Base-by-base conservation (phyloP, 2,888 invertebrate species). In the Spicauda simplicius region DNA sequence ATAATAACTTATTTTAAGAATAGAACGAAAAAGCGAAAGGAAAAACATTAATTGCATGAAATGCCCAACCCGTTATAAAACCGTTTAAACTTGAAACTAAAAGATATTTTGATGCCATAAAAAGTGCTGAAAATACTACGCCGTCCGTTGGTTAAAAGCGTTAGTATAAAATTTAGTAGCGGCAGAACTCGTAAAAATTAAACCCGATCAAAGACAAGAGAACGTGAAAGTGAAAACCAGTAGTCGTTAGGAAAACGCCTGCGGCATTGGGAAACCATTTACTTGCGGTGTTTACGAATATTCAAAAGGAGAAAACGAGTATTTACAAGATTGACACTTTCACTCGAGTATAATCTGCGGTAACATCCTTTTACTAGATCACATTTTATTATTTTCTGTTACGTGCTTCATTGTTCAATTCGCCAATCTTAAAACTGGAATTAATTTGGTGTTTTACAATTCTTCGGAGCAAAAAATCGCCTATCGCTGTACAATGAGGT, bases 201-300 rank as follows among this genome's bases (percentile, higher is more conserved):
- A 64, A 45, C 48, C 48, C 52, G 65, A 65, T 59, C 58, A 59
- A 65, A 59, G 58, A 59, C 59, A 58, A 71, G 64, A 53, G 50
- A 64, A 56, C 50, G 68, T 63, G 69, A 73, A 72, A 71, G 73
- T 59, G 59, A 70, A 72, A 72, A 66, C 56, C 48, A 64, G 37
- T 41, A 30, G 41, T 45, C 59, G 54, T 59, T 19, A 68, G 64
- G 68, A 59, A 64, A 62, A 64, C 64, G 59, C 33, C 50, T 53
- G 41, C 14, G 55, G 64, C 58, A 55, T 63, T 37, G 66, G 66
- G 64, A 70, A 71, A 69, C 62, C 64, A 68, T 72, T 73, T 59
- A 65, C 58, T 65, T 72, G 75, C 68, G 71, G 75, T 74, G 65
- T 72, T 72, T 69, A 71, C 52, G 65, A 73, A 70, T 69, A 68